Evolutionary conservation across 1,140 invertebrate genomes (phyloP).

Genomic region (Episyrphus balteatus): DNA sequence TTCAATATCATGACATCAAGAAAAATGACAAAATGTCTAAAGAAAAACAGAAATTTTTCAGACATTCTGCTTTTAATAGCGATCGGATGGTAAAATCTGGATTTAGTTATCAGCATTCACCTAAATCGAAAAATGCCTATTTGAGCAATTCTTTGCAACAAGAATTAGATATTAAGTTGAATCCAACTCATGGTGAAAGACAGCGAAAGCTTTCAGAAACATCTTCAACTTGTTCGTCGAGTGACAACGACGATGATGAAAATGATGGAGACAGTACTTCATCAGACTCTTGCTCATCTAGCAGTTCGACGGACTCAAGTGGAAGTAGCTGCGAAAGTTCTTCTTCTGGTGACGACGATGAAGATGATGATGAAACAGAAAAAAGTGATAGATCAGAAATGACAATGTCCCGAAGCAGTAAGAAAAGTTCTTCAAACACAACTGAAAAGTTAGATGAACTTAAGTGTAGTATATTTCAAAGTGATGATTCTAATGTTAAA

Average conservation of each 20-base stretch:
- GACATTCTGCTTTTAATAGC: constrained; percentile 58
- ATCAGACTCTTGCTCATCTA: constrained; percentile 37
- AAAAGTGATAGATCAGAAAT: constrained; percentile 14
- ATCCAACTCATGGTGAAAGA: constrained; percentile 4
- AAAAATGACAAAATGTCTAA: constrained; percentile 66
- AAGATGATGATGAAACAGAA: constrained; percentile 24
- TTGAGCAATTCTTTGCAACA: neutral
- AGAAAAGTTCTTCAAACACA: constrained; percentile 9
- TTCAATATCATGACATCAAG: neutral
- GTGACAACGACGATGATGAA: constrained; percentile 33
- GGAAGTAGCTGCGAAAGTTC: constrained; percentile 33
- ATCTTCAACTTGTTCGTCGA: constrained; percentile 29
- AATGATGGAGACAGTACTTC: constrained; percentile 29
- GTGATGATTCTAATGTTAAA: constrained; percentile 11
- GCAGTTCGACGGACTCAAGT: constrained; percentile 34
- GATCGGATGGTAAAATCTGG: constrained; percentile 12
- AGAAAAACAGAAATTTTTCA: constrained; percentile 77
- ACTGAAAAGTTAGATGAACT: neutral
- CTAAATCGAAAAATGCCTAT: too few species aligned
- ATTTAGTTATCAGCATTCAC: too few species aligned
- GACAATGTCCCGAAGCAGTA: neutral
- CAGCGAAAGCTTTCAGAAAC: constrained; percentile 28
- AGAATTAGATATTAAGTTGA: too few species aligned
- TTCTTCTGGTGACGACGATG: constrained; percentile 28
- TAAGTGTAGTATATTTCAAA: neutral